Evolutionary conservation across 2,888 invertebrate species (phyloP).

Genomic region (Chaitophorus viminalis): DNA sequence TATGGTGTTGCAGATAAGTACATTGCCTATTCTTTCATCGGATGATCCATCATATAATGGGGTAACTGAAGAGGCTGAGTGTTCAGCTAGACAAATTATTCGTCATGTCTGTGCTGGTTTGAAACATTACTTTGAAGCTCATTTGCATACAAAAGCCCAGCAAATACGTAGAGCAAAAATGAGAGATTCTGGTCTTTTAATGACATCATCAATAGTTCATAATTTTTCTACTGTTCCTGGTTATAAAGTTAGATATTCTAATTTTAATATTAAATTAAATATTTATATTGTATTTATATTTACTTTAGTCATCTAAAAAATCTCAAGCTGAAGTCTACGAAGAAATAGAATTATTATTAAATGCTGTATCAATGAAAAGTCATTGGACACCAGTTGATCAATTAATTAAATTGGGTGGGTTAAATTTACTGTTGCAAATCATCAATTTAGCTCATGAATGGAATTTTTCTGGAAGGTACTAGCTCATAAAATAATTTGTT

Average conservation of each 20-base stretch:
- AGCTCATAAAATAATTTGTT: neutral
- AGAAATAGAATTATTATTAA: slow-evolving; percentile 83
- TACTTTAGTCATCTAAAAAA: slow-evolving; percentile 69
- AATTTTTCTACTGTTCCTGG: slow-evolving; percentile 45
- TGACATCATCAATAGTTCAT: slow-evolving; percentile 21
- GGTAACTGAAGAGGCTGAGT: slow-evolving; percentile 86
- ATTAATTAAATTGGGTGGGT: slow-evolving; percentile 83
- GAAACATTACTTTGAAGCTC: slow-evolving; percentile 91
- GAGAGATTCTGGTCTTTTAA: slow-evolving; percentile 56
- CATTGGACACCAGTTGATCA: slow-evolving; percentile 92
- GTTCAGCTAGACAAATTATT: slow-evolving; percentile 89
- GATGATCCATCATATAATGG: slow-evolving; percentile 67
- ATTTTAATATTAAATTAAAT: neutral
- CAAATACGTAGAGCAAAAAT: slow-evolving; percentile 71
- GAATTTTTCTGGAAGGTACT: slow-evolving; percentile 84
- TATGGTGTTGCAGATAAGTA: slow-evolving; percentile 74
- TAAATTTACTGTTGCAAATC: slow-evolving; percentile 83
- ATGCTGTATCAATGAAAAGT: slow-evolving; percentile 74
- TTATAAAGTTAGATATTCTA: slow-evolving; percentile 60
- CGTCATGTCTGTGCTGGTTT: slow-evolving; percentile 90
- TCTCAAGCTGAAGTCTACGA: slow-evolving; percentile 85
- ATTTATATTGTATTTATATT: slow-evolving; percentile 45
- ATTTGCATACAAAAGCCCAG: slow-evolving; percentile 83
- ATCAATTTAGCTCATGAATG: slow-evolving; percentile 91
- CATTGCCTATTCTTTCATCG: slow-evolving; percentile 85